phyloP scores from a whole-genome alignment of 2,888 invertebrate species.

The Euzetes globulus region DNA sequence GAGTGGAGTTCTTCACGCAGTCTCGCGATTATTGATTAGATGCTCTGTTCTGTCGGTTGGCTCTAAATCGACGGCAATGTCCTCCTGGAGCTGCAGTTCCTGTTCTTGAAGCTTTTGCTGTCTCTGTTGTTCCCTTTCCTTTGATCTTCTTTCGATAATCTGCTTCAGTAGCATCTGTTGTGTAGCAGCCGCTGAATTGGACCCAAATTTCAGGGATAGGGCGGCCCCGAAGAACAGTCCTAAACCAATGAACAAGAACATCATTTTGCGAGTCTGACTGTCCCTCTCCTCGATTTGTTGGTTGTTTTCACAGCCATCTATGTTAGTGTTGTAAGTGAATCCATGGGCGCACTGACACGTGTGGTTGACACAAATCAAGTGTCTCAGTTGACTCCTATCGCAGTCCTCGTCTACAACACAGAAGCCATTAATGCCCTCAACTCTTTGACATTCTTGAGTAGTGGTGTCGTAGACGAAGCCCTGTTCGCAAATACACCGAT shows the following conservation, averaged over 20 bases:
- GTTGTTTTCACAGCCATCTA: conserved; percentile 32
- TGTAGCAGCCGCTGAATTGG: neutral
- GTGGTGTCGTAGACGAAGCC: conserved; percentile 24
- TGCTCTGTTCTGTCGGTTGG: neutral
- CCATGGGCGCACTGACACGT: conserved; percentile 29
- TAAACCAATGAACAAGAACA: conserved; percentile 24
- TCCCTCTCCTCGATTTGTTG: conserved; percentile 7
- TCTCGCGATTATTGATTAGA: conserved; percentile 17
- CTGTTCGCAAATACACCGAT: conserved; percentile 29
- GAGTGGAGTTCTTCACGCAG: conserved; percentile 1
- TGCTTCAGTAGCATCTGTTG: conserved; percentile 28
- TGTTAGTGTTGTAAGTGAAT: conserved; percentile 26
- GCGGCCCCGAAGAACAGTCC: conserved; percentile 30
- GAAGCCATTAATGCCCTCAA: conserved; percentile 26
- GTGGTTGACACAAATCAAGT: conserved; percentile 20
- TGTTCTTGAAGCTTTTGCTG: neutral
- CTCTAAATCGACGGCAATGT: neutral
- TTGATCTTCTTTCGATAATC: neutral
- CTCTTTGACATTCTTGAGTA: conserved; percentile 11
- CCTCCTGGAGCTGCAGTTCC: neutral
- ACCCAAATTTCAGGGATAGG: conserved; percentile 24
- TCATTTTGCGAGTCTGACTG: conserved; percentile 25
- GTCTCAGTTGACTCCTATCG: neutral
- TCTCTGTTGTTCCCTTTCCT: conserved; percentile 18
- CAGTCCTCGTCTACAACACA: conserved; percentile 19